Conservation (phyloP, 2,113 vertebrate species). For the Etheostoma spectabile region DNA sequence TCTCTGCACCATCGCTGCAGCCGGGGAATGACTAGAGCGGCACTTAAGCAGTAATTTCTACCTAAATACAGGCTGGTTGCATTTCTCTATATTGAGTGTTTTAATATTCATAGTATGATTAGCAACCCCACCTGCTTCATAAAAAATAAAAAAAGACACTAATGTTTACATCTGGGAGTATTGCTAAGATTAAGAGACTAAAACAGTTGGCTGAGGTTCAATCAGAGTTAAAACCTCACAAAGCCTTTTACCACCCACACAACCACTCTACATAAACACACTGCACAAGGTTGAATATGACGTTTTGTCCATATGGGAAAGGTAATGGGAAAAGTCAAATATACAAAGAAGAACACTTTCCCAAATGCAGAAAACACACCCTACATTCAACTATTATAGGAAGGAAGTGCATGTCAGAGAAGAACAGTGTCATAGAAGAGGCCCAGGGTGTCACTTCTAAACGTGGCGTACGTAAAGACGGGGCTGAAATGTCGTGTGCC, state of each 20-base stretch:
- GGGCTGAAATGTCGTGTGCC: too few relatives aligned
- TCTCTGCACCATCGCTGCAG: too few relatives aligned
- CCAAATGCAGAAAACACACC: not conserved
- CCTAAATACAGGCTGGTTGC: too few relatives aligned
- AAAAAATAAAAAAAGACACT: too few relatives aligned
- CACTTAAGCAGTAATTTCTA: too few relatives aligned
- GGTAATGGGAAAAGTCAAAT: not conserved
- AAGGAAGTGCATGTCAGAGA: not conserved
- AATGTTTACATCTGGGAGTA: not conserved
- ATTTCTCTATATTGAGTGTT: too few relatives aligned
- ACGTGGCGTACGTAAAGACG: too few relatives aligned
- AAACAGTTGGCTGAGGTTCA: not conserved
- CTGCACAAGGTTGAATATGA: not conserved
- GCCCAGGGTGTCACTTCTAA: not conserved
- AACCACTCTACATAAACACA: not conserved
- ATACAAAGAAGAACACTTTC: not conserved
- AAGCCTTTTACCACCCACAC: not conserved
- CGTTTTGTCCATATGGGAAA: not conserved
- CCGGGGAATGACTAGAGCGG: too few relatives aligned
- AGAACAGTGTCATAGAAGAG: not conserved
- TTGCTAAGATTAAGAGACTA: not conserved
- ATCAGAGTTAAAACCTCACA: not conserved
- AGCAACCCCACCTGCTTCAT: too few relatives aligned
- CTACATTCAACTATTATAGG: not conserved
- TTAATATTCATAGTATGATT: too few relatives aligned